phyloP scores from a whole-genome alignment of 2,797 vertebrate species.

The Pachyuromys duprasi region DNA sequence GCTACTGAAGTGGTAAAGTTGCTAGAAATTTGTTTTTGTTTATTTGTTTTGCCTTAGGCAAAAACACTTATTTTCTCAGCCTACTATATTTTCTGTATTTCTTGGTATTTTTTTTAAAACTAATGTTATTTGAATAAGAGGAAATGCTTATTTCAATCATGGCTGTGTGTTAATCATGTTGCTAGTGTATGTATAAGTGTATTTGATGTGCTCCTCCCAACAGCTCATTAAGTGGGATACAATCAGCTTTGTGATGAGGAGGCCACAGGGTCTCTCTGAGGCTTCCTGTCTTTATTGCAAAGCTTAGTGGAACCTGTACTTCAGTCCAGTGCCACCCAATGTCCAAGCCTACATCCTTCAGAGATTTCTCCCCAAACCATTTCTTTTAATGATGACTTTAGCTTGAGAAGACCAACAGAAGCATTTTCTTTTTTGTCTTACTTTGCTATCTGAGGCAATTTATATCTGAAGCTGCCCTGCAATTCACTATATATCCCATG shows the following conservation, averaged over 20 bases:
- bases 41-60: constrained; percentile 1
- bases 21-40: neutral
- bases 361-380: neutral
- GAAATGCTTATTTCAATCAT: neutral
- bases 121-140: neutral
- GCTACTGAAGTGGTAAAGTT: neutral
- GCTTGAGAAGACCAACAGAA: too few relatives aligned
- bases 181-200: neutral
- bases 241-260: neutral
- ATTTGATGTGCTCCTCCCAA: neutral
- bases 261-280: neutral
- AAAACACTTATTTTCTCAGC: neutral
- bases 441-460: neutral
- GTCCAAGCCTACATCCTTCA: neutral
- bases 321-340: neutral
- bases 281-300: neutral
- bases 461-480: neutral
- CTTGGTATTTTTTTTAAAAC: neutral
- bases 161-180: neutral
- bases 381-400: neutral
- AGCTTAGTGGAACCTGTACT: neutral
- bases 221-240: neutral
- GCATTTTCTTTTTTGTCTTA: neutral
- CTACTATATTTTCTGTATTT: neutral
- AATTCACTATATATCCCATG: neutral